Conservation (phyloP, 2,888 invertebrate genomes). For the Chymomyza caudatula region DNA sequence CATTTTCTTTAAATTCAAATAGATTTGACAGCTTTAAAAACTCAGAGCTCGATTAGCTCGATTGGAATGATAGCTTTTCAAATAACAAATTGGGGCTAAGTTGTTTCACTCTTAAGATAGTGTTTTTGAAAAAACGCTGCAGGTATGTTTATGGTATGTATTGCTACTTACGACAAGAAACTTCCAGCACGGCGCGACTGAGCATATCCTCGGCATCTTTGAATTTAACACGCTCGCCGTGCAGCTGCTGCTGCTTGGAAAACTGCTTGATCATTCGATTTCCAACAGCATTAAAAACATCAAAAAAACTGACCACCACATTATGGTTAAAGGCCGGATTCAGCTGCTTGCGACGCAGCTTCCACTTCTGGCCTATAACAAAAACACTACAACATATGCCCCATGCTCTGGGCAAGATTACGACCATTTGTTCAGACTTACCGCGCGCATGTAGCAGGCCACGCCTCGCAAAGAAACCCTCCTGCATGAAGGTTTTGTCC, state of each 20-base stretch:
- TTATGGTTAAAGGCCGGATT: constrained; percentile 75
- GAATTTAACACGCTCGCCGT: constrained; percentile 53
- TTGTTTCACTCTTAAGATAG: too few relatives aligned
- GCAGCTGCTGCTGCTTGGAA: constrained; percentile 40
- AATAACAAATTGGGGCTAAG: too few relatives aligned
- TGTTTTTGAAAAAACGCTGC: too few relatives aligned
- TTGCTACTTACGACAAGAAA: constrained; percentile 72
- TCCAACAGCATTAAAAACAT: constrained; percentile 72
- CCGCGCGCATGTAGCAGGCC: constrained; percentile 74
- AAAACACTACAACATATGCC: background rate
- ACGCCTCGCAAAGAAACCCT: constrained; percentile 74
- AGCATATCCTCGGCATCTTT: constrained; percentile 73
- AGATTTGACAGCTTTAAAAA: too few relatives aligned
- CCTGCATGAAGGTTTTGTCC: constrained; percentile 75
- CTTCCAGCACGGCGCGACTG: constrained; percentile 73
- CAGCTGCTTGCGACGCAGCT: constrained; percentile 73
- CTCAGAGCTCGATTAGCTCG: too few relatives aligned
- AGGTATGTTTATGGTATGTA: too few relatives aligned
- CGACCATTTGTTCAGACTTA: constrained; percentile 21
- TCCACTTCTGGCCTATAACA: constrained; percentile 72
- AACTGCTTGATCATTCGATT: constrained; percentile 67
- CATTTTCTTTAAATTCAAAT: too few relatives aligned
- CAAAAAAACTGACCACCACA: constrained; percentile 71
- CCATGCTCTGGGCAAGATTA: background rate
- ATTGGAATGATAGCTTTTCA: too few relatives aligned